phyloP scores from a whole-genome alignment of 1,140 invertebrate genomes.

The Leptopilina boulardi region DNA sequence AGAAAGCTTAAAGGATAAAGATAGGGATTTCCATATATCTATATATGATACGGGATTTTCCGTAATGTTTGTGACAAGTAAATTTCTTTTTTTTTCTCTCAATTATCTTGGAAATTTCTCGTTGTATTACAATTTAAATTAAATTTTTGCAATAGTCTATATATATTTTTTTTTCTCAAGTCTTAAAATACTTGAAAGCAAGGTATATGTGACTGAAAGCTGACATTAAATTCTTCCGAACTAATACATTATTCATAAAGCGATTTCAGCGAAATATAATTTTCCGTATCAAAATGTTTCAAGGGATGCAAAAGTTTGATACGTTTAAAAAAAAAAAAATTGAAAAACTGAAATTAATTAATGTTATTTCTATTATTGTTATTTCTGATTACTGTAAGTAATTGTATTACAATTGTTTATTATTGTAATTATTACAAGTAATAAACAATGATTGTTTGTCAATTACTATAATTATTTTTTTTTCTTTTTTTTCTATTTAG shows the following conservation, averaged over 20 bases:
- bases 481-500: too few relatives aligned
- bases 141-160: not conserved
- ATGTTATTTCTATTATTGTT: not conserved
- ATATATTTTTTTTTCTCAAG: not conserved
- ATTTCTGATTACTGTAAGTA: too few relatives aligned
- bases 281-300: conserved; percentile 2
- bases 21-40: not conserved
- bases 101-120: not conserved
- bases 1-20: not conserved
- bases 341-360: not conserved
- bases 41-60: not conserved
- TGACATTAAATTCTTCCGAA: not conserved
- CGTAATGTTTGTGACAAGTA: not conserved
- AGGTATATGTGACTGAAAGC: not conserved
- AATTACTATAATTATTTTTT: too few relatives aligned
- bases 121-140: not conserved
- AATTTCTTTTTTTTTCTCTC: not conserved
- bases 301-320: not conserved
- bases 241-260: conserved; percentile 15
- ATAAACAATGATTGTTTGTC: too few relatives aligned
- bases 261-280: not conserved
- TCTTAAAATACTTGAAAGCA: not conserved
- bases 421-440: too few relatives aligned
- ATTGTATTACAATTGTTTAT: too few relatives aligned
- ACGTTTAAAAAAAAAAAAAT: not conserved